A percentile compares a stretch with the other conserved stretches of the same genome.
Conservation (phyloP, 2,113 vertebrate species). For the Ctenomys sociabilis region DNA sequence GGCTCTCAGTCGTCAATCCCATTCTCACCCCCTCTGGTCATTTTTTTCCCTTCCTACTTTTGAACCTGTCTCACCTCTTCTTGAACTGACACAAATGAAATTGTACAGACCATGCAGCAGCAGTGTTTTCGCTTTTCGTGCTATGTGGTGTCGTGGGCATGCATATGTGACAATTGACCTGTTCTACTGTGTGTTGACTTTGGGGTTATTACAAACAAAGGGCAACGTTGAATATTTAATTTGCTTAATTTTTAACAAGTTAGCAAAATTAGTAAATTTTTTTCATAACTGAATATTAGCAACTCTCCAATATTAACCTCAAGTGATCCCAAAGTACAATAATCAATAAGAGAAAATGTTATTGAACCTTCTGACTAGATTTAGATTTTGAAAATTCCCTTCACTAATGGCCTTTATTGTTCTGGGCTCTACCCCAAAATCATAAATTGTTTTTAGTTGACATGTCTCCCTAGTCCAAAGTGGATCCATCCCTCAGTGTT, state of each 20-base stretch:
- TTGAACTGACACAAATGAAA: not conserved
- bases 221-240: not conserved
- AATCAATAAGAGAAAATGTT: not conserved
- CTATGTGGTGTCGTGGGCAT: too few relatives aligned
- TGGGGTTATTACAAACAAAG: not conserved
- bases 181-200: not conserved
- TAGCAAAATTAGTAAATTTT: not conserved
- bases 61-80: not conserved
- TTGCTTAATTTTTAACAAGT: not conserved
- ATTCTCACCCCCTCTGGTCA: not conserved
- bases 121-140: not conserved
- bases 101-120: not conserved
- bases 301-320: not conserved
- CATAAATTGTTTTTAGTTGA: not conserved
- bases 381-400: not conserved
- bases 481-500: not conserved
- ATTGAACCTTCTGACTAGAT: not conserved
- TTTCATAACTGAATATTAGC: not conserved
- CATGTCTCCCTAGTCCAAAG: not conserved
- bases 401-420: not conserved
- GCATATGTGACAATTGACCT: not conserved
- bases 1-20: not conserved
- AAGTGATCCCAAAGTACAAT: not conserved
- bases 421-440: not conserved
- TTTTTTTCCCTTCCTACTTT: too few relatives aligned